A percentile compares a stretch with the other conserved stretches of the same genome.
phyloP scores from a whole-genome alignment of 1,140 invertebrate species.

The Calycopis cecrops region DNA sequence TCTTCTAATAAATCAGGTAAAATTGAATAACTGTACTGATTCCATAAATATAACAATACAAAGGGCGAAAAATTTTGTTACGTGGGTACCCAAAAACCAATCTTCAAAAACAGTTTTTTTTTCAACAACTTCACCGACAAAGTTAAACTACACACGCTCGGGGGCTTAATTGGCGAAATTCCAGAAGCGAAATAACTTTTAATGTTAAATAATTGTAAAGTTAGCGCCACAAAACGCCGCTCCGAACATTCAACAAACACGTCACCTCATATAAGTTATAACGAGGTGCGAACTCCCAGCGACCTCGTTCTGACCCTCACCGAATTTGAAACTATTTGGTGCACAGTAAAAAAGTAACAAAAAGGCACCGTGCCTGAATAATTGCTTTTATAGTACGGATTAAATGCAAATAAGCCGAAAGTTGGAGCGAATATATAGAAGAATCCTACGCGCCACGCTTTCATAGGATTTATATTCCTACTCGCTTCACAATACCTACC shows the following conservation, averaged over 20 bases:
- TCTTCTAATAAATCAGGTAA: too few species aligned
- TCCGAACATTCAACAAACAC: slow-evolving; percentile 9
- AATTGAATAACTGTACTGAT: too few species aligned
- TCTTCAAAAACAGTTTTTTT: too few species aligned
- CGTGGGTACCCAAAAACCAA: too few species aligned
- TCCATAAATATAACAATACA: too few species aligned
- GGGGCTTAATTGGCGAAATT: slow-evolving; percentile 6
- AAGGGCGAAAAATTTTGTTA: too few species aligned
- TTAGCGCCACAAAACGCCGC: slow-evolving; percentile 7
- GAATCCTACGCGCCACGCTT: too few species aligned
- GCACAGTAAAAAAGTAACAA: background rate
- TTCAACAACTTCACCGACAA: background rate
- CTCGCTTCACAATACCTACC: too few species aligned
- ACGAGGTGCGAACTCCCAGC: slow-evolving; percentile 1
- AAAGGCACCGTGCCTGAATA: background rate
- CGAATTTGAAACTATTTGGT: background rate
- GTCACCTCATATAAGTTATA: slow-evolving; percentile 7
- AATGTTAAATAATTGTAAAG: slow-evolving; percentile 12
- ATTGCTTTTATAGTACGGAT: background rate
- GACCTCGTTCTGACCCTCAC: background rate
- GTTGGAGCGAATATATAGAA: too few species aligned
- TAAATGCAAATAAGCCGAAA: too few species aligned
- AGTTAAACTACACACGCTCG: background rate
- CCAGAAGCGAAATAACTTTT: slow-evolving; percentile 1
- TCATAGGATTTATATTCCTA: too few species aligned